A percentile compares a stretch with the other conserved stretches of the same genome.
phyloP scores from a whole-genome alignment of 1,140 invertebrate species.

The Agraylea sexmaculata region DNA sequence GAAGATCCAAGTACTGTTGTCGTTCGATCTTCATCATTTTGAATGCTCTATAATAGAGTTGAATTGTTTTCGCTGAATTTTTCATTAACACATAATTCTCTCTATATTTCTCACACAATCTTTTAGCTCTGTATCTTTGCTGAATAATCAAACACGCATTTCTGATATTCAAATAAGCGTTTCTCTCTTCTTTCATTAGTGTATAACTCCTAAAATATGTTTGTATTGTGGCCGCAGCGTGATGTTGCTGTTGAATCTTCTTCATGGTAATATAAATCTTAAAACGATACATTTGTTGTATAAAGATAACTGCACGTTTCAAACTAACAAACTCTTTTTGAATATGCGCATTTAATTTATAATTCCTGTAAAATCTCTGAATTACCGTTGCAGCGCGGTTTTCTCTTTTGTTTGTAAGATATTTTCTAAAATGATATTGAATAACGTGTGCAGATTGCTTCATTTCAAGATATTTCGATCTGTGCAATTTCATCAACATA shows the following conservation, averaged over 20 bases:
- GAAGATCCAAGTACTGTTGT: slow-evolving; percentile 30
- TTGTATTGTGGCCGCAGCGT: slow-evolving; percentile 20
- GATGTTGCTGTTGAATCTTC: slow-evolving; percentile 19
- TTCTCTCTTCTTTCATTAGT: slow-evolving; percentile 18
- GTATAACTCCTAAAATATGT: slow-evolving; percentile 19
- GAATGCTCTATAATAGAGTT: slow-evolving; percentile 37
- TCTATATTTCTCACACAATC: slow-evolving; percentile 8
- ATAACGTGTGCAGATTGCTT: slow-evolving; percentile 19
- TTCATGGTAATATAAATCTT: slow-evolving; percentile 21
- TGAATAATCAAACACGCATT: slow-evolving; percentile 22
- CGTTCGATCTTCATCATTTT: slow-evolving; percentile 26
- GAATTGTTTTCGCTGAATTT: slow-evolving; percentile 29
- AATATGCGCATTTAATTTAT: slow-evolving; percentile 4
- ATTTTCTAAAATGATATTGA: slow-evolving; percentile 31
- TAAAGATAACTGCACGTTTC: slow-evolving; percentile 19
- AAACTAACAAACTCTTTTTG: slow-evolving; percentile 9
- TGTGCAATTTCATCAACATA: neutral
- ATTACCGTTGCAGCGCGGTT: slow-evolving; percentile 3
- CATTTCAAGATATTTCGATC: no score
- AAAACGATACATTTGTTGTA: slow-evolving; percentile 29
- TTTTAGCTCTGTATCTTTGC: slow-evolving; percentile 20
- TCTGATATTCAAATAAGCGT: slow-evolving; percentile 22
- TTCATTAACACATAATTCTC: slow-evolving; percentile 23
- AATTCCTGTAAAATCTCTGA: slow-evolving; percentile 6
- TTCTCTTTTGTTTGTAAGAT: slow-evolving; percentile 20